These are phyloP conservation scores for Crossaster papposus DNA, from an alignment of 53 echinoderm and acorn worm genomes.

Conservation along the genomic window DNA sequence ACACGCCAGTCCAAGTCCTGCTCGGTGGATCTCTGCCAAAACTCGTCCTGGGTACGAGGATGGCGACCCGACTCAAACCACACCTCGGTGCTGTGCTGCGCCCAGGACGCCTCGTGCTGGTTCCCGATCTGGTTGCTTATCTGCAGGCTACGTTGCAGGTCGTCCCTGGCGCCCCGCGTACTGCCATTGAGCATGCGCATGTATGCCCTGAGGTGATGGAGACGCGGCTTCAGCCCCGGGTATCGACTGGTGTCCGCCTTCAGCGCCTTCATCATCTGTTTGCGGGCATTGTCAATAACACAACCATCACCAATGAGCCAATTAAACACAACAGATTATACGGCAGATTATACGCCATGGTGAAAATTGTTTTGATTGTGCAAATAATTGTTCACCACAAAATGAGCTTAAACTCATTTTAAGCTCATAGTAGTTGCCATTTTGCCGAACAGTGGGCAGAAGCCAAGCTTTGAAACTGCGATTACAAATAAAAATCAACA, in stretches of 20 bases:
- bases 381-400: too few relatives aligned
- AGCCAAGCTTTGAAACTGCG: too few relatives aligned
- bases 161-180: slow-evolving; percentile 1
- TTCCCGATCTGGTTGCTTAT: slow-evolving; percentile 43
- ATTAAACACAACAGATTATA: neutral
- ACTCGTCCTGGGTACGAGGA: slow-evolving; percentile 33
- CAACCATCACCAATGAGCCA: neutral
- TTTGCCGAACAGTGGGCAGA: too few relatives aligned
- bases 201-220: slow-evolving; percentile 72
- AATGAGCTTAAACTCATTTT: too few relatives aligned
- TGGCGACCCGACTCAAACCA: slow-evolving; percentile 63
- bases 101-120: slow-evolving; percentile 65
- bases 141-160: slow-evolving; percentile 19
- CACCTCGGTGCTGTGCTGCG: slow-evolving; percentile 55
- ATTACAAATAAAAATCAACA: too few relatives aligned
- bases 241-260: slow-evolving; percentile 54
- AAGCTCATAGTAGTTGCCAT: too few relatives aligned
- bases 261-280: slow-evolving; percentile 69
- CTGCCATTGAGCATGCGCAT: slow-evolving; percentile 51
- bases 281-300: neutral
- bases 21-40: slow-evolving; percentile 55
- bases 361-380: too few relatives aligned
- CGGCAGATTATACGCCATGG: neutral
- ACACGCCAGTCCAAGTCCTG: slow-evolving; percentile 57
- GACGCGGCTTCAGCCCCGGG: slow-evolving; percentile 75